Evolutionary conservation across 1,140 invertebrate species (phyloP).

Genomic region (Drosophila kanapiae): DNA sequence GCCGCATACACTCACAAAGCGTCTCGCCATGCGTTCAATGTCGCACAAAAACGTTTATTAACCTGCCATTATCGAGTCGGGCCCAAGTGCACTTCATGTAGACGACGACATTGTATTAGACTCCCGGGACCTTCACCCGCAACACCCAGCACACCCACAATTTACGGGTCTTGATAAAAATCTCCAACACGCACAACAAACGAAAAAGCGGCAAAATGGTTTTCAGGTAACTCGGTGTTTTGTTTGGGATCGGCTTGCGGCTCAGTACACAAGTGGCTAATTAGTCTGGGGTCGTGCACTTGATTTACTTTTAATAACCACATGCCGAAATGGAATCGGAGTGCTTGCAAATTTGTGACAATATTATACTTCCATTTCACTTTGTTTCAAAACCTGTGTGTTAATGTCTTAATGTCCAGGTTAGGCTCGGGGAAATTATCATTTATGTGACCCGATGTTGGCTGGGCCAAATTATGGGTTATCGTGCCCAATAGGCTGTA

Average conservation of each 20-base stretch:
- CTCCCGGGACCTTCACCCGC: constrained; percentile 35
- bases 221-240: constrained; percentile 5
- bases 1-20: constrained; percentile 13
- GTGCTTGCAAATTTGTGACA: constrained; percentile 60
- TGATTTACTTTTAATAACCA: constrained; percentile 77
- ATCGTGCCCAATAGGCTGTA: constrained; percentile 45
- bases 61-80: constrained; percentile 70
- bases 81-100: constrained; percentile 50
- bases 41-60: constrained; percentile 77
- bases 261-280: constrained; percentile 47
- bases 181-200: constrained; percentile 72
- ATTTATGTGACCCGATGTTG: constrained; percentile 57
- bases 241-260: not conserved
- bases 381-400: constrained; percentile 35
- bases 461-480: constrained; percentile 55
- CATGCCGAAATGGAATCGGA: constrained; percentile 24
- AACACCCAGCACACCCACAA: constrained; percentile 38
- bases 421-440: constrained; percentile 64
- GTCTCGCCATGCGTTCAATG: constrained; percentile 53
- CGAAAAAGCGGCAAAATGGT: constrained; percentile 32
- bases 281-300: constrained; percentile 62
- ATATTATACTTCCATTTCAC: constrained; percentile 27
- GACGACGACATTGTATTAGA: constrained; percentile 48
- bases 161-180: constrained; percentile 66
- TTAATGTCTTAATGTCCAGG: constrained; percentile 63